These are phyloP conservation scores for Hylaeus volcanicus DNA, from an alignment of 1,140 invertebrate species.

Conservation along the genomic window DNA sequence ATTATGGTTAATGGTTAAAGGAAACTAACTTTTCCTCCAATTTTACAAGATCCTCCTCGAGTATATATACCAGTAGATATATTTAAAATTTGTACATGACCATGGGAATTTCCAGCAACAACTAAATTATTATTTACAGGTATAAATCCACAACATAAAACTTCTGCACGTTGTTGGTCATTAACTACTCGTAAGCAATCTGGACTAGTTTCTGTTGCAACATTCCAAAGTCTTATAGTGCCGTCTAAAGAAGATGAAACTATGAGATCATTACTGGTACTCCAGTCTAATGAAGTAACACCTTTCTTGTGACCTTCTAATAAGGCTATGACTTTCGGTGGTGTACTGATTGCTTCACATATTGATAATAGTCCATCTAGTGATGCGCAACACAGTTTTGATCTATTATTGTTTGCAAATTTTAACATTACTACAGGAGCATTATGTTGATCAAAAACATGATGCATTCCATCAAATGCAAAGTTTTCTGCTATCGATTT, in stretches of 20 bases:
- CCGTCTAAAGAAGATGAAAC: slow-evolving; percentile 89
- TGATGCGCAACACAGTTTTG: slow-evolving; percentile 90
- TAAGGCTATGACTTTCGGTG: slow-evolving; percentile 86
- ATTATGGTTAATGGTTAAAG: neutral
- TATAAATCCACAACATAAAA: slow-evolving; percentile 90
- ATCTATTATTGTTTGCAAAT: slow-evolving; percentile 94
- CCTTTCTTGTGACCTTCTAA: slow-evolving; percentile 88
- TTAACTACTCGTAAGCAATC: slow-evolving; percentile 85
- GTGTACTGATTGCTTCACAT: slow-evolving; percentile 84
- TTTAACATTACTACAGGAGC: slow-evolving; percentile 90
- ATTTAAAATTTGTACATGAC: slow-evolving; percentile 90
- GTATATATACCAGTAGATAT: slow-evolving; percentile 93
- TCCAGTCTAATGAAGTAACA: slow-evolving; percentile 92
- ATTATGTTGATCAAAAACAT: slow-evolving; percentile 92
- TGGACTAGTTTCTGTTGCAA: slow-evolving; percentile 67
- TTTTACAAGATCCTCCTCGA: slow-evolving; percentile 86
- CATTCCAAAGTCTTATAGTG: slow-evolving; percentile 89
- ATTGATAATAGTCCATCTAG: slow-evolving; percentile 90
- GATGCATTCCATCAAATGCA: slow-evolving; percentile 92
- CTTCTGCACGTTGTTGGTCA: slow-evolving; percentile 84
- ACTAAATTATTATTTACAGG: slow-evolving; percentile 94
- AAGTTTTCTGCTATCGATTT: slow-evolving; percentile 90
- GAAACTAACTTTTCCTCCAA: slow-evolving; percentile 85
- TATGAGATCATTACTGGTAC: slow-evolving; percentile 91
- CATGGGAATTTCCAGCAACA: slow-evolving; percentile 89